Evolutionary conservation across 2,113 vertebrate genomes (phyloP).

Genomic region (Marmota flaviventris): DNA sequence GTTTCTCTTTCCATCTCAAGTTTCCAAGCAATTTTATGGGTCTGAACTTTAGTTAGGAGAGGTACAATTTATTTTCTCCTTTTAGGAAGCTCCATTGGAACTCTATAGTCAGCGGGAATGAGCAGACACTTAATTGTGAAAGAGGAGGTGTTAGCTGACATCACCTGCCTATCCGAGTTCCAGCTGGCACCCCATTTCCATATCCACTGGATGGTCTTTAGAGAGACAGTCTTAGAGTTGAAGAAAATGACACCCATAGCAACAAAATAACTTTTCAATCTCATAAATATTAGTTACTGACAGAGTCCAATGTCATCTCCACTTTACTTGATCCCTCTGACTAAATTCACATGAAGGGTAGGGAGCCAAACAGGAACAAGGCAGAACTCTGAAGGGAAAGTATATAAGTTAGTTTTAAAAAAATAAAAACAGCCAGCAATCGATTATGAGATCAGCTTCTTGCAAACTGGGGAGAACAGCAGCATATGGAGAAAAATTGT

Average conservation of each 20-base stretch:
- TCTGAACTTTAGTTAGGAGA: not conserved
- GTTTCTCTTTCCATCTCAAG: not conserved
- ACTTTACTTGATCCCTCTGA: not conserved
- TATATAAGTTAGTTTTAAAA: not conserved
- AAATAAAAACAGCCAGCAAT: not conserved
- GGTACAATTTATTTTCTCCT: not conserved
- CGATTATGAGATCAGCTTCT: not conserved
- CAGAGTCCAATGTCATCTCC: not conserved
- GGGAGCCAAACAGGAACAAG: not conserved
- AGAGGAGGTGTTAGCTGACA: not conserved
- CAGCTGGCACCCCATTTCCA: not conserved
- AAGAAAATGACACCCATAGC: not conserved
- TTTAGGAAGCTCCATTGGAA: not conserved
- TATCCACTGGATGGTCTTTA: not conserved
- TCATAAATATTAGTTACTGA: not conserved
- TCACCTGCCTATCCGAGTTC: not conserved
- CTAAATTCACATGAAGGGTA: not conserved
- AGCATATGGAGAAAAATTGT: not conserved
- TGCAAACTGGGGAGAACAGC: not conserved
- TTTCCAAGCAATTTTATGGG: not conserved
- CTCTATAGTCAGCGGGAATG: not conserved
- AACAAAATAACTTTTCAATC: not conserved
- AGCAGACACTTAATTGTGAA: slow-evolving; percentile 1
- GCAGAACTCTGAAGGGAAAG: not conserved
- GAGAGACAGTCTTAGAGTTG: not conserved